Evolutionary conservation across 2,113 vertebrate species (phyloP), one percentile per base, ranked within the genome.

Genomic region (Tragelaphus imberbis): DNA sequence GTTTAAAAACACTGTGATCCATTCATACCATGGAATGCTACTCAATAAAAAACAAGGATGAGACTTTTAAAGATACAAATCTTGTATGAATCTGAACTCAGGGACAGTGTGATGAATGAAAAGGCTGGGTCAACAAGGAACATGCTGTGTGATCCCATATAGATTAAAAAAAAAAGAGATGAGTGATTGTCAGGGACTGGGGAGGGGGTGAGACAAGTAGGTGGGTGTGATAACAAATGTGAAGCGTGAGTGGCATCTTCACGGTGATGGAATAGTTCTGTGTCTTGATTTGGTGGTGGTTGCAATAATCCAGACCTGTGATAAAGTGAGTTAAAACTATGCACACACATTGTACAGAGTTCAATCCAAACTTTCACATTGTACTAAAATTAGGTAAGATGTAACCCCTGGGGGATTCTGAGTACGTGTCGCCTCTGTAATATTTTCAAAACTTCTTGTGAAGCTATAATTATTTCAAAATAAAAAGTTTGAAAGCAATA

Each of bases 231-330:
- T 19, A 10, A 7, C 3, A 5, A 2, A 3, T 3, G 6, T 7
- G 59, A 3, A 27, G 51, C 0, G 0, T 3, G n/a, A 63, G 49
- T 3, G 33, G 61, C 6, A 0, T 17, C 47, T 25, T 4, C 6
- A 2, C 0, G 40, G 36, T 5, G 53, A 28, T 3, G 23, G 21
- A n/a, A 7, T 21, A 2, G 7, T 10, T 47, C 51, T 28, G 16
- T 6, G 2, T 5, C 23, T 21, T 3, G 13, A 3, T 49, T 51
- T 82, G 77, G 58, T 4, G 21, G n/a, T 13, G 19, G 28, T 8
- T 44, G 30, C 36, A 49, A 0, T 23, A 9, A 36, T 14, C 11
- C 36, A 30, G 23, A 12, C 58, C 7, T 19, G 2, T 36, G 5
- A 21, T 55, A 49, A 71, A 15, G 33, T 11, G 23, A 36, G 59